These are phyloP conservation scores for Eupithecia abbreviata DNA, from an alignment of 2,888 invertebrate species.

Conservation along the genomic window DNA sequence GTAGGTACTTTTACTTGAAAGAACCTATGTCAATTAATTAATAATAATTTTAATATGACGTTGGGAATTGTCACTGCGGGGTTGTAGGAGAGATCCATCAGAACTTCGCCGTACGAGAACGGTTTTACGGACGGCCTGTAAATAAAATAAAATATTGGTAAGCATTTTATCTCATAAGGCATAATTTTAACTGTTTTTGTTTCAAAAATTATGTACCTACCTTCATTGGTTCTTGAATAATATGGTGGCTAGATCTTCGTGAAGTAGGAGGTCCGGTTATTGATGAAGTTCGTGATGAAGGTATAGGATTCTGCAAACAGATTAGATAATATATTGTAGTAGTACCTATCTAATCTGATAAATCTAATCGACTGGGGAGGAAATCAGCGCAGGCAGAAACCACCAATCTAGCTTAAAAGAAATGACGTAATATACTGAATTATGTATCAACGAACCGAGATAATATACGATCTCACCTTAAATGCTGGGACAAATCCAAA, in stretches of 20 bases:
- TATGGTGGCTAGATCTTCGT: constrained; percentile 76
- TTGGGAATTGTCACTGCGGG: constrained; percentile 59
- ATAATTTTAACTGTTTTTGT: background rate
- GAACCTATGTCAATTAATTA: constrained; percentile 47
- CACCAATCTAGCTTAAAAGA: background rate
- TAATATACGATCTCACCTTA: constrained; percentile 51
- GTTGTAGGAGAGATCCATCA: constrained; percentile 73
- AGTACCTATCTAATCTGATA: background rate
- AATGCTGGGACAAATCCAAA: constrained; percentile 77
- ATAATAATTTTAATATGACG: constrained; percentile 76
- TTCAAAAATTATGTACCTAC: constrained; percentile 46
- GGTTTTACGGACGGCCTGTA: constrained; percentile 71
- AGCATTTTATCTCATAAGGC: background rate
- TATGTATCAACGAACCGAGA: background rate
- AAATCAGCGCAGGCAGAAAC: background rate
- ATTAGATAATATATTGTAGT: no score
- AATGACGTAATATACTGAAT: background rate
- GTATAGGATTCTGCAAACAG: constrained; percentile 63
- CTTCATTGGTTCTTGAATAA: constrained; percentile 71
- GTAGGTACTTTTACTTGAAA: background rate
- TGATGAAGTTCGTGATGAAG: constrained; percentile 73
- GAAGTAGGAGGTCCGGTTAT: constrained; percentile 75
- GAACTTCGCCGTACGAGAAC: constrained; percentile 74
- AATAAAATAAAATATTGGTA: constrained; percentile 39
- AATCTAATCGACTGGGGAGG: background rate